These are phyloP conservation scores for Bicyclus anynana DNA, from an alignment of 1,140 invertebrate species.

Conservation along the genomic window DNA sequence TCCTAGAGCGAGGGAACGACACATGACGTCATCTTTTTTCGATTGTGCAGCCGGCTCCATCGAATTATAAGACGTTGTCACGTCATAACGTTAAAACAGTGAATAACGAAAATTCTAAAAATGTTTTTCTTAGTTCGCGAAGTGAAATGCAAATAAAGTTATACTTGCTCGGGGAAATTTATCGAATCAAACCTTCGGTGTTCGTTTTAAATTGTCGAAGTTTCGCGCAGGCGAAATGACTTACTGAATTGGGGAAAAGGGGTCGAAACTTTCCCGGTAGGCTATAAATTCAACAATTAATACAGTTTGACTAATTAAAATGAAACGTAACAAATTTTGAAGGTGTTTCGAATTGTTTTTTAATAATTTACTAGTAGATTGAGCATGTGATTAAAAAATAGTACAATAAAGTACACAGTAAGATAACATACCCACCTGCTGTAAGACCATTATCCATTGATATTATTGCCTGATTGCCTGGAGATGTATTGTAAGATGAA, in stretches of 20 bases:
- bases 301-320: neutral
- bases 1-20: too few species aligned
- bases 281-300: slow-evolving; percentile 20
- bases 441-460: too few species aligned
- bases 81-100: too few species aligned
- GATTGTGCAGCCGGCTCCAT: too few species aligned
- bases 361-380: neutral
- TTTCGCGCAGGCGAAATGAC: slow-evolving; percentile 9
- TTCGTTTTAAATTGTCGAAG: slow-evolving; percentile 11
- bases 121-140: slow-evolving; percentile 11
- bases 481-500: too few species aligned
- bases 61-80: too few species aligned
- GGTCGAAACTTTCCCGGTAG: slow-evolving; percentile 4
- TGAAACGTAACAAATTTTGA: neutral
- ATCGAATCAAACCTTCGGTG: slow-evolving; percentile 13
- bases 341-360: neutral
- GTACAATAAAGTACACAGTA: too few species aligned
- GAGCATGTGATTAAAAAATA: too few species aligned
- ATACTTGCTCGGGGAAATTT: slow-evolving; percentile 15
- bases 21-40: too few species aligned
- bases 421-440: too few species aligned
- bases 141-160: slow-evolving; percentile 13
- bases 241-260: slow-evolving; percentile 6
- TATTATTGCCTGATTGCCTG: too few species aligned
- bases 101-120: neutral